Conservation (phyloP, 2,113 vertebrate genomes). For the Noturus placidus region DNA sequence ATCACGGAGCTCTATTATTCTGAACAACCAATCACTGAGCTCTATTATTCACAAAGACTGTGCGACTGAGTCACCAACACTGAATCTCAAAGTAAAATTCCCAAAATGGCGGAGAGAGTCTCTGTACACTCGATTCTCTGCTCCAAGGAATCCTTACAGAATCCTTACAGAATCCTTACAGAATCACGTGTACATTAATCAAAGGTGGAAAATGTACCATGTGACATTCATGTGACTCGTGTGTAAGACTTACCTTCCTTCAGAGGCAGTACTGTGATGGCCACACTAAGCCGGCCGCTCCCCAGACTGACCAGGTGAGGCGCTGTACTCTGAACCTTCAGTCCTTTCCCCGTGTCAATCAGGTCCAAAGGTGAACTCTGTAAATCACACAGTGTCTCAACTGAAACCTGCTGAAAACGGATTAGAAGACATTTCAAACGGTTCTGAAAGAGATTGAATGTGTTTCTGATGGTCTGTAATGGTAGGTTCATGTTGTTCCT, state of each 20-base stretch:
- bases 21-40: neutral
- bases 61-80: neutral
- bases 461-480: neutral
- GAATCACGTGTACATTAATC: neutral
- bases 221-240: slow-evolving; percentile 3
- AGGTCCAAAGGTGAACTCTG: slow-evolving; percentile 68
- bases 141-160: neutral
- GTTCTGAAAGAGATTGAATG: neutral
- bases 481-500: neutral
- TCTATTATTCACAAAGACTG: neutral
- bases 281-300: slow-evolving; percentile 77
- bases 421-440: neutral
- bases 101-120: neutral
- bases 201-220: neutral
- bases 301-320: slow-evolving; percentile 81
- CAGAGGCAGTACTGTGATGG: slow-evolving; percentile 77
- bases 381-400: neutral
- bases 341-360: slow-evolving; percentile 75
- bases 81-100: neutral
- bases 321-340: slow-evolving; percentile 74
- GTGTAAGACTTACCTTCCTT: slow-evolving; percentile 71
- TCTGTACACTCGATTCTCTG: neutral
- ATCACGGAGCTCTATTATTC: neutral
- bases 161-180: neutral
- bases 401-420: neutral